Conservation (phyloP, 2,888 invertebrate species). For the Synanthedon andrenaeformis region DNA sequence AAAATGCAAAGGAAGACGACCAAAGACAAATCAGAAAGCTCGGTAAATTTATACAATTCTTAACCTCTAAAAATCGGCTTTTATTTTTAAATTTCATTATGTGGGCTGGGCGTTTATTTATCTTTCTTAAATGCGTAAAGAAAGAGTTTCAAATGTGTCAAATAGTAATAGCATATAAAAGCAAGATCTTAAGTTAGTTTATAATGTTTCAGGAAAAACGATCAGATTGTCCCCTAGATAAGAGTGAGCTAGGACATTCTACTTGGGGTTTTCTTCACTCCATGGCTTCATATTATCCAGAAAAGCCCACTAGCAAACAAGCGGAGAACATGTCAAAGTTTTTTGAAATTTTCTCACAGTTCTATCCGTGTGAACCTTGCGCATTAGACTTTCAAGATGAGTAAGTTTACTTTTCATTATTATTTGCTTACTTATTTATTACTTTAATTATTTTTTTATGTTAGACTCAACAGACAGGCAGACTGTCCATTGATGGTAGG, state of each 20-base stretch:
- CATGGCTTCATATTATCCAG: conserved; percentile 95
- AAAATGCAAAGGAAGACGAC: conserved; percentile 65
- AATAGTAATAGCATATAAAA: too few relatives aligned
- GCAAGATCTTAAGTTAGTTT: too few relatives aligned
- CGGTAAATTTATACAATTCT: conserved; percentile 1
- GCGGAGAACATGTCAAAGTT: conserved; percentile 84
- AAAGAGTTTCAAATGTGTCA: too few relatives aligned
- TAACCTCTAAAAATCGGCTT: neutral
- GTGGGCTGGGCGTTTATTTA: too few relatives aligned
- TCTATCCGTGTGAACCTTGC: conserved; percentile 94
- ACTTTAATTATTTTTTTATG: neutral
- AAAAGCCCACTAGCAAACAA: conserved; percentile 78
- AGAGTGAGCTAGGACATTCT: conserved; percentile 78
- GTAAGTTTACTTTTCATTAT: conserved; percentile 62
- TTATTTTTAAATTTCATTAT: neutral
- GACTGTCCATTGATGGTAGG: too few relatives aligned
- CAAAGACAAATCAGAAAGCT: conserved; percentile 29
- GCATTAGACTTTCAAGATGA: conserved; percentile 88
- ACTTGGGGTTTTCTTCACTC: conserved; percentile 97
- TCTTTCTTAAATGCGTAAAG: too few relatives aligned
- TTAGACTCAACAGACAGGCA: too few relatives aligned
- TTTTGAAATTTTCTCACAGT: conserved; percentile 84
- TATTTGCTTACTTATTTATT: neutral
- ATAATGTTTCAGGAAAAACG: conserved; percentile 3
- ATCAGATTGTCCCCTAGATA: conserved; percentile 81